A percentile compares a stretch with the other conserved stretches of the same genome.
These are phyloP conservation scores for Gambusia affinis DNA, from an alignment of 2,113 vertebrate genomes.

Conservation along the genomic window DNA sequence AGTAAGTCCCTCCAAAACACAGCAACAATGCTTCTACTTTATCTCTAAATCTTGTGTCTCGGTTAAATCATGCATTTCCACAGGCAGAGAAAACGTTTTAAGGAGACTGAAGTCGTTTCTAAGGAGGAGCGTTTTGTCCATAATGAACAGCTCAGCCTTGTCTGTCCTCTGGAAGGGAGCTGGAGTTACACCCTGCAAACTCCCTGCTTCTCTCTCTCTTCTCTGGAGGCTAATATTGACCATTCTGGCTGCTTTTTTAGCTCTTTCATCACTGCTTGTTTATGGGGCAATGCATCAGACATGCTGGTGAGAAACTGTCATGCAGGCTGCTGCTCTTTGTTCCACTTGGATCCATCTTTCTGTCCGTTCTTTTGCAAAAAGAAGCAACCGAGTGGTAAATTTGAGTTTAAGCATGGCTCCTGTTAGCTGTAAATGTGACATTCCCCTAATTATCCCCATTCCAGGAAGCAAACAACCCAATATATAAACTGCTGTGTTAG, in stretches of 20 bases:
- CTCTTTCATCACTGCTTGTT: slow-evolving; percentile 74
- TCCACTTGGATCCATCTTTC: slow-evolving; percentile 30
- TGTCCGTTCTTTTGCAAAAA: slow-evolving; percentile 11
- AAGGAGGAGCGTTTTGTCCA: slow-evolving; percentile 47
- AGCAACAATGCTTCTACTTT: background rate
- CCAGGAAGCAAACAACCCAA: slow-evolving; percentile 61
- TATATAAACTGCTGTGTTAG: slow-evolving; percentile 55
- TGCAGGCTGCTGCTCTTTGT: slow-evolving; percentile 53
- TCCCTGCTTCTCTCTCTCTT: background rate
- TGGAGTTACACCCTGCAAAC: slow-evolving; percentile 37
- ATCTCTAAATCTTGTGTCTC: background rate
- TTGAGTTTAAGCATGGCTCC: slow-evolving; percentile 14
- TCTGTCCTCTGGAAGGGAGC: slow-evolving; percentile 38
- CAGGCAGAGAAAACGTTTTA: slow-evolving; percentile 4
- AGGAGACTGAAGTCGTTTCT: slow-evolving; percentile 9
- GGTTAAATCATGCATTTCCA: slow-evolving; percentile 4
- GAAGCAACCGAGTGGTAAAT: slow-evolving; percentile 29
- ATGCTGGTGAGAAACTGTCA: slow-evolving; percentile 56
- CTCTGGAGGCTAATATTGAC: slow-evolving; percentile 65
- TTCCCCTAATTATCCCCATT: slow-evolving; percentile 58
- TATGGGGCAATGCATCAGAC: slow-evolving; percentile 73
- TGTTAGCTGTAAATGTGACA: slow-evolving; percentile 57
- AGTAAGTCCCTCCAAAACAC: background rate
- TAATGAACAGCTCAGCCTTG: slow-evolving; percentile 31
- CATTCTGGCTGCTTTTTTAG: slow-evolving; percentile 69